A percentile compares a stretch with the other conserved stretches of the same genome.
These are phyloP conservation scores for Acanthurus leucopareius DNA, from an alignment of 2,797 vertebrate genomes.

Conservation along the genomic window DNA sequence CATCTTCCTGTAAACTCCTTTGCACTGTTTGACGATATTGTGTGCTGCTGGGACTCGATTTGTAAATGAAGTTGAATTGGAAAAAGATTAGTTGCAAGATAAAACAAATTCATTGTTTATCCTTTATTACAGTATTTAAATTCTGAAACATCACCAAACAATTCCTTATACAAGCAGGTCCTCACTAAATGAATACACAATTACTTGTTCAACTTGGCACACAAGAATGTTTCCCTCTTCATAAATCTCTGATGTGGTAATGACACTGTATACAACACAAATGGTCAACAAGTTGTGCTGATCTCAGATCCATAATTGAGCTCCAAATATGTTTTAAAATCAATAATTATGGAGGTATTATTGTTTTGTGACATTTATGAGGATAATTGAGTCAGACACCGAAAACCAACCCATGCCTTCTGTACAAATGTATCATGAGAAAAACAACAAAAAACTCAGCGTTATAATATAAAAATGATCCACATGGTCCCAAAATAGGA, in stretches of 20 bases:
- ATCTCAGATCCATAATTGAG: slow-evolving; percentile 48
- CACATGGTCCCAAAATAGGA: slow-evolving; percentile 62
- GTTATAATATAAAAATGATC: slow-evolving; percentile 78
- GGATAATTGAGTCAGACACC: slow-evolving; percentile 39
- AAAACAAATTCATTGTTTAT: slow-evolving; percentile 40
- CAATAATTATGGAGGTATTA: slow-evolving; percentile 35
- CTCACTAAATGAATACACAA: slow-evolving; percentile 64
- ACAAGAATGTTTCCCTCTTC: slow-evolving; percentile 65
- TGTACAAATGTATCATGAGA: slow-evolving; percentile 70
- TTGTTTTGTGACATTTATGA: slow-evolving; percentile 44
- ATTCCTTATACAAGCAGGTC: slow-evolving; percentile 75
- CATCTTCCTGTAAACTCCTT: no score
- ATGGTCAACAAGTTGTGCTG: slow-evolving; percentile 48
- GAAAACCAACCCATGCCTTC: slow-evolving; percentile 32
- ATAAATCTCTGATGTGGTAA: slow-evolving; percentile 59
- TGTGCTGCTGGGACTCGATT: neutral
- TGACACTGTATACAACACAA: slow-evolving; percentile 54
- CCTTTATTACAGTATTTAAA: slow-evolving; percentile 80
- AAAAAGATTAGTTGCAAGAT: neutral
- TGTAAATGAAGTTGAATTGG: neutral
- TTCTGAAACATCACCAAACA: slow-evolving; percentile 73
- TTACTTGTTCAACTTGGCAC: slow-evolving; percentile 79
- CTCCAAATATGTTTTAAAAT: slow-evolving; percentile 43
- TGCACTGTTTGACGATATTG: no score
- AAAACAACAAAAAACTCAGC: slow-evolving; percentile 72